Evolutionary conservation across 23 tunicate genomes (phyloP), one percentile per base, ranked within the genome.

Genomic region (Diplosoma virens): DNA sequence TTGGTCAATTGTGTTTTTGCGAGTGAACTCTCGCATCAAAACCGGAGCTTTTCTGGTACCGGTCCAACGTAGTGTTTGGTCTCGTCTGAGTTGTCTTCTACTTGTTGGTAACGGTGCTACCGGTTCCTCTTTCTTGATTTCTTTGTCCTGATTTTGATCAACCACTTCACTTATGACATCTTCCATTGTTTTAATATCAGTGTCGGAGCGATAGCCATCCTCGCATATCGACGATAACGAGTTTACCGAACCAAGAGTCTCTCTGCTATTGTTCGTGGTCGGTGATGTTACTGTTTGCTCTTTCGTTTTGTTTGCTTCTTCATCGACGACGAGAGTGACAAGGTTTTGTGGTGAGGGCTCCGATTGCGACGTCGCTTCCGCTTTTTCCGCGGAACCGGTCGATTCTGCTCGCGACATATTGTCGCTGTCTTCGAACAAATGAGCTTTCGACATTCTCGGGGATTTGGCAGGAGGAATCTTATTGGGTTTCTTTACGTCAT

Each of bases 41-140:
- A 71, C 81, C 0, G 92, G 87, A 14, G 97, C 97, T 36, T 83
- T 88, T 1, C 97, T 66, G 26, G 84, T 74, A 24, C 97, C 97
- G 33, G 87, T 59, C 97, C 97, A 92, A 52, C 81, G 87, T 36
- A 92, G 30, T 0, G 97, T 92, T 69, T 85, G 85, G 75, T 92
- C 75, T 27, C 97, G 72, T 69, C 70, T 77, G 29, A 92, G 60
- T 23, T 29, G 22, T 46, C 75, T 45, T 35, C 71, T 47, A 50
- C 32, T 33, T 7, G 47, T 3, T 29, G 67, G 1, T 31, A 7
- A 5, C 3, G 30, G 32, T 2, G 32, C 6, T 2, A 35, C 25
- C 6, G 27, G 25, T 18, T 56, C 80, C 9, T n/a, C 18, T 31
- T 31, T 17, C 18, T 76, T 68, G 20, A 25, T 20, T n/a, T n/a